Conservation (phyloP, 2,797 vertebrate genomes). For the Echeneis naucrates region DNA sequence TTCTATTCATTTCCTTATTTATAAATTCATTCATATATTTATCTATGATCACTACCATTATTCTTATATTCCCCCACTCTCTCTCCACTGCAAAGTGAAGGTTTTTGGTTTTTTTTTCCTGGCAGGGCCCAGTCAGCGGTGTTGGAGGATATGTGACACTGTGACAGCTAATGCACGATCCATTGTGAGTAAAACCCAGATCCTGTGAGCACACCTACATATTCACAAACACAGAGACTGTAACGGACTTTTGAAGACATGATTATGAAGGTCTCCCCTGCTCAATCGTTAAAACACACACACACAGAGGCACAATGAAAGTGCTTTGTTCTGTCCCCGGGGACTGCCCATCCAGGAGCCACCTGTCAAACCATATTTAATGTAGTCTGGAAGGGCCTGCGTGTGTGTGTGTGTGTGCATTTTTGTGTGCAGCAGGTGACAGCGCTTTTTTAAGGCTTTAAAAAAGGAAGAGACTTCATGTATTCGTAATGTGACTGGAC, state of each 20-base stretch:
- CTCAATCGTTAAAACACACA: slow-evolving; percentile 23
- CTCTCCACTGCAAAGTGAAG: background rate
- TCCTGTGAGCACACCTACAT: background rate
- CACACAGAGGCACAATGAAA: slow-evolving; percentile 27
- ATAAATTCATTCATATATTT: too few relatives aligned
- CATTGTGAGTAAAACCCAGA: background rate
- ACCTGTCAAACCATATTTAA: slow-evolving; percentile 67
- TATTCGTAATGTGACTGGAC: slow-evolving; percentile 37
- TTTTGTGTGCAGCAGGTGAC: slow-evolving; percentile 36
- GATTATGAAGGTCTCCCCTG: slow-evolving; percentile 15
- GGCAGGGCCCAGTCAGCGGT: too few relatives aligned
- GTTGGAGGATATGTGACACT: background rate
- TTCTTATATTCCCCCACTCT: too few relatives aligned
- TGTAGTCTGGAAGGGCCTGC: slow-evolving; percentile 41
- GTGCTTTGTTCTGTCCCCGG: slow-evolving; percentile 62
- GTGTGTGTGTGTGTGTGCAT: slow-evolving; percentile 15
- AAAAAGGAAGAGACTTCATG: slow-evolving; percentile 43
- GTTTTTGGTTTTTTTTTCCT: too few relatives aligned
- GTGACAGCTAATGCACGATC: background rate
- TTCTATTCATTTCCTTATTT: too few relatives aligned
- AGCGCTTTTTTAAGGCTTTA: slow-evolving; percentile 12
- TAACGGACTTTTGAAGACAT: background rate
- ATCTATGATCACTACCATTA: too few relatives aligned
- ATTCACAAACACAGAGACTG: background rate
- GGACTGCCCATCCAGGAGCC: slow-evolving; percentile 66